A percentile compares a stretch with the other conserved stretches of the same genome.
These are phyloP conservation scores for Sandelia bainsii DNA, from an alignment of 2,797 vertebrate genomes.

Conservation along the genomic window DNA sequence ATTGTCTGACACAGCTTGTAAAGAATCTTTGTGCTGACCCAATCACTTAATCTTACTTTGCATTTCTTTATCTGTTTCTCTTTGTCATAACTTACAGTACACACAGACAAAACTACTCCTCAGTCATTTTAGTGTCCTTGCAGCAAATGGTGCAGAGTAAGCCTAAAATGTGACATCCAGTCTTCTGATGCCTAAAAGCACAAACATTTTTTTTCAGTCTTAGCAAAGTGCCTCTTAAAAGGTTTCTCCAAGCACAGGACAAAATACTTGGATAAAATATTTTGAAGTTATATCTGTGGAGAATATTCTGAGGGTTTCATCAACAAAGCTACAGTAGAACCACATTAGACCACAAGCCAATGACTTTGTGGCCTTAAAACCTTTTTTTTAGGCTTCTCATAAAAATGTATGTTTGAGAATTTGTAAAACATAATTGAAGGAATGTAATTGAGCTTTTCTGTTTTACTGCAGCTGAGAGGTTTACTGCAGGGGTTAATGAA, in stretches of 20 bases:
- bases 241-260: conserved; percentile 58
- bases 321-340: background rate
- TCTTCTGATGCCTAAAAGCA: conserved; percentile 48
- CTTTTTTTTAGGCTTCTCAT: background rate
- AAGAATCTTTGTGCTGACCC: background rate
- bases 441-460: background rate
- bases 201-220: conserved; percentile 43
- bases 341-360: background rate
- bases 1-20: background rate
- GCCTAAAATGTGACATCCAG: conserved; percentile 21
- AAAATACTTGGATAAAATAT: background rate
- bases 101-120: background rate
- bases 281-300: conserved; percentile 1
- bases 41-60: background rate
- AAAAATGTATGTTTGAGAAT: conserved; percentile 5
- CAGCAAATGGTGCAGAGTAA: conserved; percentile 22
- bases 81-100: background rate
- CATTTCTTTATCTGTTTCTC: background rate
- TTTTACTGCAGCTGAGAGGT: conserved; percentile 4
- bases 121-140: conserved; percentile 9
- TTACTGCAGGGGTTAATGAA: conserved; percentile 19
- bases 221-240: conserved; percentile 62
- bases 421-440: background rate
- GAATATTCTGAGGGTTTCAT: background rate
- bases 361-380: background rate